A percentile compares a stretch with the other conserved stretches of the same genome.
Conservation (phyloP, 2,113 vertebrate genomes). For the Xenotilapia leptura region DNA sequence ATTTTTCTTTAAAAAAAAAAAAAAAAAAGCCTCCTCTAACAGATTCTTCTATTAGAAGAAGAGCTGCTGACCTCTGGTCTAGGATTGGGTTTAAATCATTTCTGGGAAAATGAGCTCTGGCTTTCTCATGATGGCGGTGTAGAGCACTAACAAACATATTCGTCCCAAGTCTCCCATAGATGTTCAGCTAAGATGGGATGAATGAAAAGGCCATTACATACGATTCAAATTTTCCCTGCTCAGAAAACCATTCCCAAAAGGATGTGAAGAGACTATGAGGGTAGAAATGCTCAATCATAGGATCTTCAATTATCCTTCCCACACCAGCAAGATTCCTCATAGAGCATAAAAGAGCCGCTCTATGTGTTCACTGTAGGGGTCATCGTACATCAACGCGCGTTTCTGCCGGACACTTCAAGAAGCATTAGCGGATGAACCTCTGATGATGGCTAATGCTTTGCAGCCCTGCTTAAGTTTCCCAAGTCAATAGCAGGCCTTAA, state of each 20-base stretch:
- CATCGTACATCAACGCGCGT: not conserved
- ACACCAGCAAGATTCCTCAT: not conserved
- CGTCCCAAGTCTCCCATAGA: not conserved
- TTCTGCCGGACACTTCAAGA: not conserved
- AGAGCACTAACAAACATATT: not conserved
- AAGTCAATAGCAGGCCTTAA: constrained; percentile 37
- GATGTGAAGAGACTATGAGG: not conserved
- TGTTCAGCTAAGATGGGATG: not conserved
- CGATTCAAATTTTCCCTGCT: not conserved
- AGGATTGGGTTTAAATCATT: not conserved
- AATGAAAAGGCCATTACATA: not conserved
- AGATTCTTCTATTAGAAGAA: not conserved
- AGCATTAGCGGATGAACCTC: constrained; percentile 35
- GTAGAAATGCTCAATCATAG: not conserved
- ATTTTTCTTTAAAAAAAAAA: not conserved
- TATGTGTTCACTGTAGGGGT: not conserved
- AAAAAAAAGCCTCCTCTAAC: not conserved
- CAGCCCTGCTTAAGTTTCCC: constrained; percentile 44
- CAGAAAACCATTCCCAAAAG: not conserved
- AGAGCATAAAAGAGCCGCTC: not conserved
- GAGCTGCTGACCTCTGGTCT: not conserved
- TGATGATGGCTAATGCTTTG: constrained; percentile 25
- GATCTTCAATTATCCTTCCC: not conserved
- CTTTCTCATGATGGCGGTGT: not conserved
- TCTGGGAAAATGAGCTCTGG: not conserved